A percentile compares a stretch with the other conserved stretches of the same genome.
Conservation (phyloP, 2,113 vertebrate species). For the Rafetus swinhoei region DNA sequence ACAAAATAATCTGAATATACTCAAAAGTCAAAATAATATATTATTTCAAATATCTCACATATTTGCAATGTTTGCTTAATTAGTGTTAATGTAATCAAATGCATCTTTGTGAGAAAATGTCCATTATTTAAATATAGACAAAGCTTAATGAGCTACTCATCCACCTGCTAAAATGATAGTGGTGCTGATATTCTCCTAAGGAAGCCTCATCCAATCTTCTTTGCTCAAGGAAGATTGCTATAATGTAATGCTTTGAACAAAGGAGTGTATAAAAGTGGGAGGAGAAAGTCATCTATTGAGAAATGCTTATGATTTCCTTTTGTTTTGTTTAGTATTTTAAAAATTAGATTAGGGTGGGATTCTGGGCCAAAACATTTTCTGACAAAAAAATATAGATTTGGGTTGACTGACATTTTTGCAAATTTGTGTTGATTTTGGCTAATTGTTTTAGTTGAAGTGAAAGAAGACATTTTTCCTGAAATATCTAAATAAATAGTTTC, state of each 20-base stretch:
- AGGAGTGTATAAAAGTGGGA: neutral
- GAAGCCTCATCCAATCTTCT: fast-evolving
- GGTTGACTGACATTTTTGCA: too few relatives aligned
- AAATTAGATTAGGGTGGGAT: neutral
- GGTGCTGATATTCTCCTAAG: neutral
- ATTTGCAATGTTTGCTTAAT: neutral
- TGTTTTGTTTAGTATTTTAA: neutral
- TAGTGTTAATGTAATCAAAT: neutral
- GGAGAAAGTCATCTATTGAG: neutral
- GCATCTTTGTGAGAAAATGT: neutral
- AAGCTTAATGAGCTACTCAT: neutral
- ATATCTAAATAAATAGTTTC: neutral
- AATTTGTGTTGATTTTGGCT: too few relatives aligned
- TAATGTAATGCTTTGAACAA: neutral
- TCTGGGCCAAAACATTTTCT: too few relatives aligned
- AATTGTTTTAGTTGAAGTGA: too few relatives aligned
- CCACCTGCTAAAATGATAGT: neutral
- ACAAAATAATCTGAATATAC: neutral
- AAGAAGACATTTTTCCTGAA: too few relatives aligned
- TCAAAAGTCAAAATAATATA: neutral
- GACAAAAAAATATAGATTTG: too few relatives aligned
- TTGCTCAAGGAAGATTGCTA: neutral
- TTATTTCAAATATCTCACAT: neutral
- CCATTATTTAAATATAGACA: neutral
- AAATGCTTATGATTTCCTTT: neutral